Evolutionary conservation across 2,797 vertebrate genomes (phyloP), one percentile per base, ranked within the genome.

Genomic region (Leuciscus waleckii): DNA sequence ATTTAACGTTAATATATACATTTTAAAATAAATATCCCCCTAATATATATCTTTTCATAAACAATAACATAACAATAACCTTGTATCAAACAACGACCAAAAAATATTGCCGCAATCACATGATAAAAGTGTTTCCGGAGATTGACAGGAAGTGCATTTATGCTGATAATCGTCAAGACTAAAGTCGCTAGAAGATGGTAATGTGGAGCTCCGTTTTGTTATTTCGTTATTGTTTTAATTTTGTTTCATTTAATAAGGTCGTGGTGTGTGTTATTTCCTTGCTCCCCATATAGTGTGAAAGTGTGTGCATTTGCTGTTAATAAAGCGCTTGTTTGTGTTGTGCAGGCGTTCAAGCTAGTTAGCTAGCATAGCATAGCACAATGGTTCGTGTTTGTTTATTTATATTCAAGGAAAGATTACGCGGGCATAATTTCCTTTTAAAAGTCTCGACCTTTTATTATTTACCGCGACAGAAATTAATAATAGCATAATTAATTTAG

Each of bases 111-210:
- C 23, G 1, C 8, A 7, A 29, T 29, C 46, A 89, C 87, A n/a
- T 73, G 76, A 81, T 80, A 7, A 7, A 9, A 1, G 23, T 0
- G 19, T 83, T 78, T 86, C 86, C 88, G 86, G 79, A 23, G 2
- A 54, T 11, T 19, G 19, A 51, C 81, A 51, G 88, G 86, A 89
- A 85, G 83, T 68, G 4, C 1, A 29, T 77, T 76, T 61, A 5
- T 39, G 23, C 68, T 76, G 51, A 29, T 21, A 5, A 17, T 17
- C 13, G 26, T 49, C 26, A 35, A 71, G 49, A 61, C 65, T 21
- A 10, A n/a, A 37, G 21, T 77, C 19, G 67, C 16, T 63, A 26
- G 7, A 88, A 84, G 70, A 89, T 88, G 87, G 87, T 88, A 83
- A 65, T 32, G 79, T 35, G n/a, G 3, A 26, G 17, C 43, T 69